A percentile compares a stretch with the other conserved stretches of the same genome.
These are phyloP conservation scores for Heterodera filipjevi DNA, from an alignment of 2,888 invertebrate genomes.

Conservation along the genomic window DNA sequence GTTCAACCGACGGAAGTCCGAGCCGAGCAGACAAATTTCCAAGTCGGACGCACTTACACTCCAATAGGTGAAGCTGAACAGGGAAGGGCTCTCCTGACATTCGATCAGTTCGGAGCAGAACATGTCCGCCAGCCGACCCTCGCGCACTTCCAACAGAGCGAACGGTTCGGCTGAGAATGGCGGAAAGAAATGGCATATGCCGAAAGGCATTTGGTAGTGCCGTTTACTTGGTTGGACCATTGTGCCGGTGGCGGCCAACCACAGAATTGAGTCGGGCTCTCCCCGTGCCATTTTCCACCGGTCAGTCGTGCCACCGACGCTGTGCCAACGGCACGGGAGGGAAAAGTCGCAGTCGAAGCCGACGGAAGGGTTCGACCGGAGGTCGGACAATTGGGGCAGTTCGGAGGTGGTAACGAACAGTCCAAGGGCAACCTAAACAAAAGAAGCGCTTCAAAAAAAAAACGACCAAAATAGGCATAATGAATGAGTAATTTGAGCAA, in stretches of 20 bases:
- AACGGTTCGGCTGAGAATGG: constrained; percentile 54
- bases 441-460: background rate
- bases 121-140: constrained; percentile 50
- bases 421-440: constrained; percentile 58
- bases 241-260: constrained; percentile 64
- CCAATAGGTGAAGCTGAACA: constrained; percentile 62
- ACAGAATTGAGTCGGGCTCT: constrained; percentile 61
- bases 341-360: constrained; percentile 61
- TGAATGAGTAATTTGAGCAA: background rate
- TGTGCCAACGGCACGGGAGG: constrained; percentile 53
- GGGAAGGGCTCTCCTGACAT: constrained; percentile 53
- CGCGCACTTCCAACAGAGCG: constrained; percentile 57
- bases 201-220: background rate
- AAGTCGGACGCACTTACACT: constrained; percentile 55
- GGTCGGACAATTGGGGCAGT: constrained; percentile 46
- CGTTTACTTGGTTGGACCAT: constrained; percentile 53
- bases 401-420: constrained; percentile 62
- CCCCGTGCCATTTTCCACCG: constrained; percentile 58
- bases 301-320: constrained; percentile 40
- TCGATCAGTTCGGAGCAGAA: constrained; percentile 51
- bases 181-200: too few relatives aligned
- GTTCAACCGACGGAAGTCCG: constrained; percentile 53
- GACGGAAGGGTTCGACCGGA: constrained; percentile 43
- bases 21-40: constrained; percentile 59
- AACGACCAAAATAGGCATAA: too few relatives aligned